Evolutionary conservation across 2,113 vertebrate species (phyloP).

Genomic region (Chitala chitala): DNA sequence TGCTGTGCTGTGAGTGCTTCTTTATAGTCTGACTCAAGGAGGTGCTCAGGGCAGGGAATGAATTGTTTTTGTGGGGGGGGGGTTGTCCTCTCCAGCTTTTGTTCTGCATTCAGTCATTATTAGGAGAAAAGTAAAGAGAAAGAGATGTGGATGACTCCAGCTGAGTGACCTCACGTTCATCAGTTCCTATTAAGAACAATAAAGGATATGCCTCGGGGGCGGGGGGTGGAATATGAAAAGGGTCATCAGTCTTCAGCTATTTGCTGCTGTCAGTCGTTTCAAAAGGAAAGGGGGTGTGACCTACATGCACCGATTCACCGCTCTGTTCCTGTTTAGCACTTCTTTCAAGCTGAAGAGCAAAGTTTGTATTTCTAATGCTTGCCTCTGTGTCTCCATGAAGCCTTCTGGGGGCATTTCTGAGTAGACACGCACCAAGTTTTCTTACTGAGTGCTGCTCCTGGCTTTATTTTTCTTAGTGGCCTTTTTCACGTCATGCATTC

Average conservation of each 20-base stretch:
- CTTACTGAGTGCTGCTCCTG: not conserved
- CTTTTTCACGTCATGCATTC: not conserved
- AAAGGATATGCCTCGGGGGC: conserved; percentile 39
- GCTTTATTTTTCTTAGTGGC: not conserved
- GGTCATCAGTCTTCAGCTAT: conserved; percentile 50
- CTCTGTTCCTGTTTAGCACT: not conserved
- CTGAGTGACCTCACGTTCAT: conserved; percentile 35
- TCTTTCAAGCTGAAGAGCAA: not conserved
- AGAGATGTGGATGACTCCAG: conserved; percentile 29
- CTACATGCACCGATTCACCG: conserved; percentile 18
- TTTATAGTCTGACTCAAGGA: conserved; percentile 1
- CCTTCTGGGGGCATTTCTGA: not conserved
- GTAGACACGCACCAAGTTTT: not conserved
- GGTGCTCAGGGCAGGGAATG: not conserved
- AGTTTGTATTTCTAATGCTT: conserved; percentile 6
- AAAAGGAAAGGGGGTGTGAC: conserved; percentile 23
- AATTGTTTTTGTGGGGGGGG: conserved; percentile 4
- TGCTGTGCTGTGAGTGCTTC: not conserved
- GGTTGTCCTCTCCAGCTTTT: conserved; percentile 7
- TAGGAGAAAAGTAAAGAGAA: conserved; percentile 26
- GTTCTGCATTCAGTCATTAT: conserved; percentile 31
- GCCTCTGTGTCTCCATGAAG: not conserved
- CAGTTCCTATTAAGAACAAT: conserved; percentile 43
- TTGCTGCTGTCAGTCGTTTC: conserved; percentile 40
- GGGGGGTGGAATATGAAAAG: conserved; percentile 35